Evolutionary conservation across 2,113 vertebrate species (phyloP).

Genomic region (Camelus dromedarius): DNA sequence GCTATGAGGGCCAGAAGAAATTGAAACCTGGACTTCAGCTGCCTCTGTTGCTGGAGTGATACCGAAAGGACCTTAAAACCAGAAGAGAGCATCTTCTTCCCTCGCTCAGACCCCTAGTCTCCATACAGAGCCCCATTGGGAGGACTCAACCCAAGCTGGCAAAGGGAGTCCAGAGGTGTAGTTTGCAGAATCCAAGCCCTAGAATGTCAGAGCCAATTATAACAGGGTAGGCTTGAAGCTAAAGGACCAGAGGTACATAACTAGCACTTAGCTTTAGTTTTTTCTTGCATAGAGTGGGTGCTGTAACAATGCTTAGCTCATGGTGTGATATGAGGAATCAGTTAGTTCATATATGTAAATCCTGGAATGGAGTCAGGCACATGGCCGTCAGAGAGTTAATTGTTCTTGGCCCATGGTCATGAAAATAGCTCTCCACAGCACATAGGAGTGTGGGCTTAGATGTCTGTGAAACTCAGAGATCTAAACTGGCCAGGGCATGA

Average conservation of each 20-base stretch:
- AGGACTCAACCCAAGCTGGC: not conserved
- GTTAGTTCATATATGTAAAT: not conserved
- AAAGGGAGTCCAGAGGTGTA: not conserved
- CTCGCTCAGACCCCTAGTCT: not conserved
- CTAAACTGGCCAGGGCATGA: not conserved
- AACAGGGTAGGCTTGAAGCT: not conserved
- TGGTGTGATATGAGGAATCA: not conserved
- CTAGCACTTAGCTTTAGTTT: not conserved
- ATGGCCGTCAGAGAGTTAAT: not conserved
- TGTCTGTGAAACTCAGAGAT: not conserved
- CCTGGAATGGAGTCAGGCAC: not conserved
- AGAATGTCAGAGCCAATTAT: not conserved
- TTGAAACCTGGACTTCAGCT: too few species aligned
- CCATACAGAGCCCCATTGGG: not conserved
- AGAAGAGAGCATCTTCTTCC: not conserved
- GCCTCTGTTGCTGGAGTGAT: not conserved
- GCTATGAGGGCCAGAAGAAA: not conserved
- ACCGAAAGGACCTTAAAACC: not conserved
- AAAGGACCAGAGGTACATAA: not conserved
- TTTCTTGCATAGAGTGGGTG: not conserved
- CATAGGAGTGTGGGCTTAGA: not conserved
- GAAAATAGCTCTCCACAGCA: not conserved
- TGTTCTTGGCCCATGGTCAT: not conserved
- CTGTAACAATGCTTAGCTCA: not conserved
- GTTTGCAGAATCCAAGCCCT: not conserved